Percentiles rank a stretch among this genome's conserved stretches.
These are phyloP conservation scores for Zapornia atra DNA, from an alignment of 2,113 vertebrate species.

Conservation along the genomic window DNA sequence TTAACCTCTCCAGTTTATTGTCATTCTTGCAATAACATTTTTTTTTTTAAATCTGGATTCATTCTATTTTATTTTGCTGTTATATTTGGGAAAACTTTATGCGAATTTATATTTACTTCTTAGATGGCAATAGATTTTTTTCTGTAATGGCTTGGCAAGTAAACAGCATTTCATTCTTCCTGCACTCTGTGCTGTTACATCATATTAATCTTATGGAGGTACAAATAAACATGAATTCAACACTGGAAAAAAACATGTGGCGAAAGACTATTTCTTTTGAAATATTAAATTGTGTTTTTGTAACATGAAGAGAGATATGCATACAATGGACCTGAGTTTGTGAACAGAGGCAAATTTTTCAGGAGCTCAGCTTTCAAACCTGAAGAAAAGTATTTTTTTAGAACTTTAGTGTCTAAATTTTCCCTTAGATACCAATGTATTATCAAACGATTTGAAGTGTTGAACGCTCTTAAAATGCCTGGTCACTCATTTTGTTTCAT, in stretches of 20 bases:
- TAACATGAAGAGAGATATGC: neutral
- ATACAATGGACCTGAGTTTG: neutral
- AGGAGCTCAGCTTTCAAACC: neutral
- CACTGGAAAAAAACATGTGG: neutral
- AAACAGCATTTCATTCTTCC: conserved; percentile 10
- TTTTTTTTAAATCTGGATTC: neutral
- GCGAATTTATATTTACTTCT: neutral
- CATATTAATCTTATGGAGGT: neutral
- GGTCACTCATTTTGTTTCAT: neutral
- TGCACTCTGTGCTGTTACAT: neutral
- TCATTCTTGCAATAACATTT: neutral
- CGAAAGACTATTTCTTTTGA: neutral
- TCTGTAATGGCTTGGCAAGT: neutral
- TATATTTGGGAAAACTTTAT: neutral
- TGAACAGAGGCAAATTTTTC: neutral
- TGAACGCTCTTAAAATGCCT: neutral
- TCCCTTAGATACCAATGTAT: neutral
- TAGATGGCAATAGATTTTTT: neutral
- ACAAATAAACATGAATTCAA: neutral
- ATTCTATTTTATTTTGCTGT: neutral
- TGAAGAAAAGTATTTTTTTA: neutral
- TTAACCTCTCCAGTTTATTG: neutral
- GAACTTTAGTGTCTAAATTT: neutral
- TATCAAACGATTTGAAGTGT: neutral
- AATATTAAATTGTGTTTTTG: neutral